These are phyloP conservation scores for Drosophila nannoptera DNA, from an alignment of 1,140 invertebrate genomes.

Conservation along the genomic window DNA sequence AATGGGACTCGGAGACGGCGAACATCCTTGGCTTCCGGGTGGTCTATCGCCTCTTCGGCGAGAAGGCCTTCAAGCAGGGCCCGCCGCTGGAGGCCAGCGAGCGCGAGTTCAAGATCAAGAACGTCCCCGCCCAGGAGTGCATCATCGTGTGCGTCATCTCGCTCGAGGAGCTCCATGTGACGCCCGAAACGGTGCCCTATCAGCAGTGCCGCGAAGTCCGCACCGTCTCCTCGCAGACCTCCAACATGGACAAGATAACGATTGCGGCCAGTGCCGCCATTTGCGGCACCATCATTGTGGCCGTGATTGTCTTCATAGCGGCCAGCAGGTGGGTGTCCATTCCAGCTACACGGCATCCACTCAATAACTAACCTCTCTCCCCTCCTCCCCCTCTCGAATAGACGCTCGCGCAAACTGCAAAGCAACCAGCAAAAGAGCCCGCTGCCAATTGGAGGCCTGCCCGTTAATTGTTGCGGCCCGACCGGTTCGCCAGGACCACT, in stretches of 20 bases:
- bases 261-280: conserved; percentile 96
- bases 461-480: conserved; percentile 87
- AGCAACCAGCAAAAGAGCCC: conserved; percentile 86
- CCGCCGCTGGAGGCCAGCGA: conserved; percentile 92
- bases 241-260: conserved; percentile 96
- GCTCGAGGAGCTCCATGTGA: conserved; percentile 90
- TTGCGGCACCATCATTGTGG: conserved; percentile 93
- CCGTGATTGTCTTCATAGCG: conserved; percentile 91
- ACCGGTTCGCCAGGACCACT: conserved; percentile 88
- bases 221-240: conserved; percentile 88
- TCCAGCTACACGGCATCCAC: too few relatives aligned
- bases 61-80: conserved; percentile 92
- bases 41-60: conserved; percentile 93
- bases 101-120: conserved; percentile 94
- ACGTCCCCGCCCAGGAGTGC: conserved; percentile 94
- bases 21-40: conserved; percentile 93
- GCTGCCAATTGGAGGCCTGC: conserved; percentile 84
- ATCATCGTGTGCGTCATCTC: conserved; percentile 95
- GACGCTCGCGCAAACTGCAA: conserved; percentile 87
- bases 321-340: conserved; percentile 84
- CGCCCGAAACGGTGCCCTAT: conserved; percentile 90
- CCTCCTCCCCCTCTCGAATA: conserved; percentile 38
- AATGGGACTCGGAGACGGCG: conserved; percentile 92
- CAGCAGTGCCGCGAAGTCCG: conserved; percentile 93
- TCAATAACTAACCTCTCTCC: conserved; percentile 14